Evolutionary conservation across 2,888 invertebrate genomes (phyloP).

Genomic region (Dioctria linearis): DNA sequence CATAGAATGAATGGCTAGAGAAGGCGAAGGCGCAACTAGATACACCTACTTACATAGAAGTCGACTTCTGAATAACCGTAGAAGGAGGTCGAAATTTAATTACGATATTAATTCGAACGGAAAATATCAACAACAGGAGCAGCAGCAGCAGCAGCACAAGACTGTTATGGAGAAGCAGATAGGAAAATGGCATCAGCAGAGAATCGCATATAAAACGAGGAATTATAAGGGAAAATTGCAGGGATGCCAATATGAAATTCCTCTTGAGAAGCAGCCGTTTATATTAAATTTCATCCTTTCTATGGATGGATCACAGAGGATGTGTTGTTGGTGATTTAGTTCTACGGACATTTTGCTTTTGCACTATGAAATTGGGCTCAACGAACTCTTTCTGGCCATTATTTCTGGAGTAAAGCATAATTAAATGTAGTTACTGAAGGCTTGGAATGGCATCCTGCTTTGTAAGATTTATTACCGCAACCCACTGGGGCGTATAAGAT

Average conservation of each 20-base stretch:
- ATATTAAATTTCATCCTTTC: conserved; percentile 41
- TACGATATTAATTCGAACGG: conserved; percentile 6
- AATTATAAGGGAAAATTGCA: conserved; percentile 39
- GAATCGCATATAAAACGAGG: conserved; percentile 41
- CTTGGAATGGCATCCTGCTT: too few species aligned
- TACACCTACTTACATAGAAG: too few species aligned
- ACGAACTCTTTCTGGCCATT: conserved; percentile 22
- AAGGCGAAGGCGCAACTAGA: too few species aligned
- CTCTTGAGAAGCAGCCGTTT: conserved; percentile 21
- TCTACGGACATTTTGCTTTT: neutral
- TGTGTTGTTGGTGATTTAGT: neutral
- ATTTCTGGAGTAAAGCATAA: conserved; percentile 7
- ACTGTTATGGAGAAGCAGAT: neutral
- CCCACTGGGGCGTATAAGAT: too few species aligned
- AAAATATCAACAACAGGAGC: neutral
- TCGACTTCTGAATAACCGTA: too few species aligned
- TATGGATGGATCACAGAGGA: neutral
- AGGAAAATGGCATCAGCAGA: conserved; percentile 8
- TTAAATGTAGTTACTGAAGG: conserved; percentile 12
- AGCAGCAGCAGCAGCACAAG: too few species aligned
- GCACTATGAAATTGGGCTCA: conserved; percentile 2
- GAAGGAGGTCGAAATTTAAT: neutral
- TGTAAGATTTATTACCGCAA: too few species aligned
- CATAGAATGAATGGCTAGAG: too few species aligned
- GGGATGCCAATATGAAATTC: conserved; percentile 39